phyloP scores from a whole-genome alignment of 2,888 invertebrate species.

The Volucella zonaria region DNA sequence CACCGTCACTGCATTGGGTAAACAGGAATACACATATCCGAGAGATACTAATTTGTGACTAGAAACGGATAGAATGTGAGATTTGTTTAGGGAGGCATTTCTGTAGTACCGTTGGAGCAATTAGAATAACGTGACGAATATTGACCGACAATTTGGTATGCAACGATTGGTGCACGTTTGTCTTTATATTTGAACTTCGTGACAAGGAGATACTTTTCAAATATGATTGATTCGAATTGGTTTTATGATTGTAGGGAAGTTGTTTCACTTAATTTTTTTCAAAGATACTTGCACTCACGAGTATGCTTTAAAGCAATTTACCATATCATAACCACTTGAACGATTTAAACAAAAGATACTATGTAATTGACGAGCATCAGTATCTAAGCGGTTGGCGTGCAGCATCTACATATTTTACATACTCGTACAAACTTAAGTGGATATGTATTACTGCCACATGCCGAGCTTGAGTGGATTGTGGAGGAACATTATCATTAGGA shows the following conservation, averaged over 20 bases:
- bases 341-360: slow-evolving; percentile 24
- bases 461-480: slow-evolving; percentile 52
- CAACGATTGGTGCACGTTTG: slow-evolving; percentile 27
- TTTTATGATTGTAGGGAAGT: background rate
- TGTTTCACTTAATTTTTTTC: slow-evolving; percentile 19
- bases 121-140: slow-evolving; percentile 29
- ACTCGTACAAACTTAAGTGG: slow-evolving; percentile 25
- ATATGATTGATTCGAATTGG: background rate
- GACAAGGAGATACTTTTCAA: background rate
- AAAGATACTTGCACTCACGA: background rate
- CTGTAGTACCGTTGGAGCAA: slow-evolving; percentile 4
- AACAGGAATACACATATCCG: slow-evolving; percentile 3
- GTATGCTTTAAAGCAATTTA: slow-evolving; percentile 27
- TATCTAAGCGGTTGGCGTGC: slow-evolving; percentile 8
- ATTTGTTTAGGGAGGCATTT: background rate
- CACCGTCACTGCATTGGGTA: slow-evolving; percentile 1
- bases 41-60: slow-evolving; percentile 30
- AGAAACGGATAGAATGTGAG: background rate
- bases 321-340: slow-evolving; percentile 44
- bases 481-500: slow-evolving; percentile 48
- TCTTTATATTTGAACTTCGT: slow-evolving; percentile 38
- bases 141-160: slow-evolving; percentile 45
- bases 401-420: background rate
- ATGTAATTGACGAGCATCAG: slow-evolving; percentile 1
- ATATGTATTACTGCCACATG: slow-evolving; percentile 48